phyloP scores from a whole-genome alignment of 2,888 invertebrate genomes.

The Synergus japonicus region DNA sequence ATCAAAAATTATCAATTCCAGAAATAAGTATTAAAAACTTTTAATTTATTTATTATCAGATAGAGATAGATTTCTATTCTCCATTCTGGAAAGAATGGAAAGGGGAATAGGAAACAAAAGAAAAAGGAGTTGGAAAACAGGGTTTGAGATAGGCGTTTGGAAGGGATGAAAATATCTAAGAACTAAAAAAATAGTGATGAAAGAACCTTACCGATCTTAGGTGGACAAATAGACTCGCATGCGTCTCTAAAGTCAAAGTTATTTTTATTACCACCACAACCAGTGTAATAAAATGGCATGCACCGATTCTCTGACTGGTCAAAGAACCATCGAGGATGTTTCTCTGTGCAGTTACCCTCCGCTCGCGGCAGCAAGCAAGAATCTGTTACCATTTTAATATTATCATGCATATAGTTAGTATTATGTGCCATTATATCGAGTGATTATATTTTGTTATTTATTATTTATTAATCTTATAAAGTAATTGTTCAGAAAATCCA shows the following conservation, averaged over 20 bases:
- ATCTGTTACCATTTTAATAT: constrained; percentile 79
- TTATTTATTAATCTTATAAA: background rate
- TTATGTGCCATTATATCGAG: background rate
- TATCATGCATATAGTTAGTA: constrained; percentile 71
- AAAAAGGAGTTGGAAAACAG: background rate
- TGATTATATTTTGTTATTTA: background rate
- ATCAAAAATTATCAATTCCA: no score
- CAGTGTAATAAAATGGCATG: constrained; percentile 95
- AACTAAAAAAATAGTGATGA: background rate
- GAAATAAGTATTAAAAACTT: no score
- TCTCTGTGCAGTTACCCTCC: constrained; percentile 88
- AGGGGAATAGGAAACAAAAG: background rate
- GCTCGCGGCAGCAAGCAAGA: constrained; percentile 87
- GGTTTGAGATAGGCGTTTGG: background rate
- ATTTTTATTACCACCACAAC: constrained; percentile 94
- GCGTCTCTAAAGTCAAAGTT: constrained; percentile 86
- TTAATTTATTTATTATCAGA: no score
- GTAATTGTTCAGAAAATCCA: background rate
- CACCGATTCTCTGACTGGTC: constrained; percentile 90
- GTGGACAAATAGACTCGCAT: constrained; percentile 89
- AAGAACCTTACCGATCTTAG: constrained; percentile 85
- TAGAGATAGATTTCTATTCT: no score
- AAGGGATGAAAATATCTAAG: constrained; percentile 48
- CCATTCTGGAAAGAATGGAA: no score
- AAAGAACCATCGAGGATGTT: constrained; percentile 91